Evolutionary conservation across 2,113 vertebrate species (phyloP), one percentile per base, ranked within the genome.

Genomic region (Leptodactylus fuscus): DNA sequence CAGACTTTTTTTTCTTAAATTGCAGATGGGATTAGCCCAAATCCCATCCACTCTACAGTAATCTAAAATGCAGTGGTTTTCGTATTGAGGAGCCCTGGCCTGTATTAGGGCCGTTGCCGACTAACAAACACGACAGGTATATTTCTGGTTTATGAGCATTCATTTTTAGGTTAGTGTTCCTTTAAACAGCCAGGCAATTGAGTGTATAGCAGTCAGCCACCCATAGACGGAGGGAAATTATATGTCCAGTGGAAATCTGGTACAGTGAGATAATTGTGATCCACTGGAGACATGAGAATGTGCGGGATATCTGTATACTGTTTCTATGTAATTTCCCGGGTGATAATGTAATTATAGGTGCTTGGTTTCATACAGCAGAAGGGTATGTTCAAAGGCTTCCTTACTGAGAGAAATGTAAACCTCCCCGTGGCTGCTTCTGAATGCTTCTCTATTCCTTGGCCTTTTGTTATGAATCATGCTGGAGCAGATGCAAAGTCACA

Each of bases 381-480:
- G 8, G 34, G 8, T n/a, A 38, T 41, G 20, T 60, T 41, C 8
- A 36, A 79, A 36, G 29, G 75, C 75, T 36, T 27, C 51, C 32
- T 29, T 38, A 38, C 73, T 58, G 12, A 41, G 76, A 41, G 53
- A 60, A 60, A n/a, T 55, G 32, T 79, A 60, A 76, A 49, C 49
- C 32, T 51, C 44, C 51, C 44, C 15, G n/a, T n/a, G 49, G 18
- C 22, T 48, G 58, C 41, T 38, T 34, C 6, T 71, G 48, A 71
- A 53, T 24, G 46, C 44, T 41, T 55, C 76, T 79, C 18, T 48
- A 53, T 77, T 87, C 83, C 34, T 73, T 60, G 41, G 82, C 18
- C 44, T 90, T 87, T 88, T 88, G 53, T 82, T 84, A 71, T 73
- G 86, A 85, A 67, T 44, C 20, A 38, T 4, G n/a, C 18, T 79